These are phyloP conservation scores for Tetragonula carbonaria DNA, from an alignment of 2,888 invertebrate genomes.

Conservation along the genomic window DNA sequence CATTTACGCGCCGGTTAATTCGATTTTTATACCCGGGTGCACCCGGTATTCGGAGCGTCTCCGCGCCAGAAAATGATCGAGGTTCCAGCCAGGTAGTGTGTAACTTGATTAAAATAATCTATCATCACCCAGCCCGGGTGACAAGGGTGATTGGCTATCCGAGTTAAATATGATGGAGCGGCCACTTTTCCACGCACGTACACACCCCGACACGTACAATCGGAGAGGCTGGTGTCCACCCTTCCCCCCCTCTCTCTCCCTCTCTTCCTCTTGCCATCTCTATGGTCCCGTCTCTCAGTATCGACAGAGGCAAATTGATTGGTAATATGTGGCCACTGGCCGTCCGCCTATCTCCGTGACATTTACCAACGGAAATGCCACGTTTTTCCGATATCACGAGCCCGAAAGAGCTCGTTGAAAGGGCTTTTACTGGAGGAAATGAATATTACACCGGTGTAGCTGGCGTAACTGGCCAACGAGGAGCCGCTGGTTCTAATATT, in stretches of 20 bases:
- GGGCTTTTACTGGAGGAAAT: slow-evolving; percentile 71
- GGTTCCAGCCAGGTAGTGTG: slow-evolving; percentile 62
- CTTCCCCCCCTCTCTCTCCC: slow-evolving; percentile 29
- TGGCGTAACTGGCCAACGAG: slow-evolving; percentile 55
- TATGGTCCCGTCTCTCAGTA: slow-evolving; percentile 58
- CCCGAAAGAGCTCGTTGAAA: slow-evolving; percentile 69
- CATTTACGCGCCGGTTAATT: slow-evolving; percentile 59
- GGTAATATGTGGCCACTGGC: slow-evolving; percentile 73
- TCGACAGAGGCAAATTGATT: slow-evolving; percentile 76
- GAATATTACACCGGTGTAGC: slow-evolving; percentile 68
- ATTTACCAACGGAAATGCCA: slow-evolving; percentile 73
- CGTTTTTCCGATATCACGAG: slow-evolving; percentile 71
- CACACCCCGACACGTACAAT: slow-evolving; percentile 3
- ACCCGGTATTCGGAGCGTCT: slow-evolving; percentile 22
- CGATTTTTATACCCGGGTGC: slow-evolving; percentile 61
- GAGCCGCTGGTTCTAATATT: slow-evolving; percentile 48
- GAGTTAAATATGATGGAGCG: slow-evolving; percentile 78
- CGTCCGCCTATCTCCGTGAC: slow-evolving; percentile 69
- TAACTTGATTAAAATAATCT: slow-evolving; percentile 80
- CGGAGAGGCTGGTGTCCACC: slow-evolving; percentile 4
- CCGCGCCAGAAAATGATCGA: slow-evolving; percentile 56
- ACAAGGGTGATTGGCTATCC: slow-evolving; percentile 76
- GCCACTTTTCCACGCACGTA: slow-evolving; percentile 56
- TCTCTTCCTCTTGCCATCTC: neutral
- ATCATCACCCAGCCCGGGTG: slow-evolving; percentile 75